Percentiles rank a stretch among this genome's conserved stretches.
These are phyloP conservation scores for Toxotes jaculatrix DNA, from an alignment of 2,113 vertebrate genomes.

Conservation along the genomic window DNA sequence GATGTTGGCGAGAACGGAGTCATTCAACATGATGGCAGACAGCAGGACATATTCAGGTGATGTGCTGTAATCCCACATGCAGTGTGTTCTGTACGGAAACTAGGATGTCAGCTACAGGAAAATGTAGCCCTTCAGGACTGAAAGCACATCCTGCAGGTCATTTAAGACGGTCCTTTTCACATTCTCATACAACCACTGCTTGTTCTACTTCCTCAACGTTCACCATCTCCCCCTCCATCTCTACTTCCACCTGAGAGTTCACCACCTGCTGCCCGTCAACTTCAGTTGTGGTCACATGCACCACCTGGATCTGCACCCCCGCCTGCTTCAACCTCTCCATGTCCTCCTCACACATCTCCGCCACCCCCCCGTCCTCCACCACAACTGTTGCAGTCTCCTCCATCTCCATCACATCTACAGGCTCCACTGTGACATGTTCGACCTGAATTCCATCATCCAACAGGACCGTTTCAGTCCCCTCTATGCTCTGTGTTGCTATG, in stretches of 20 bases:
- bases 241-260: slow-evolving; percentile 88
- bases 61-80: slow-evolving; percentile 63
- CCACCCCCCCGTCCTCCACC: slow-evolving; percentile 88
- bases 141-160: slow-evolving; percentile 11
- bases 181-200: slow-evolving; percentile 66
- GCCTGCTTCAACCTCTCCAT: slow-evolving; percentile 87
- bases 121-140: background rate
- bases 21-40: slow-evolving; percentile 14
- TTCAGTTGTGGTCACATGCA: slow-evolving; percentile 72
- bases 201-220: slow-evolving; percentile 67
- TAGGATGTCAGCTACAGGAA: slow-evolving; percentile 4
- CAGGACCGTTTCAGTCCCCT: slow-evolving; percentile 86
- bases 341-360: slow-evolving; percentile 89
- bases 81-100: slow-evolving; percentile 20
- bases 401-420: slow-evolving; percentile 83
- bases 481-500: slow-evolving; percentile 82
- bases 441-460: slow-evolving; percentile 91
- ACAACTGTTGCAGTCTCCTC: slow-evolving; percentile 89
- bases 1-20: background rate
- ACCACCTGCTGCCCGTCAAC: slow-evolving; percentile 69
- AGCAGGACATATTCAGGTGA: slow-evolving; percentile 22
- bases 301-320: slow-evolving; percentile 82
- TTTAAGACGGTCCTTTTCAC: slow-evolving; percentile 1
- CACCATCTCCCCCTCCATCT: slow-evolving; percentile 80
- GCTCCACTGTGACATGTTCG: slow-evolving; percentile 86